Conservation (phyloP, 1,140 invertebrate genomes). For the Drosophila ercepeae region DNA sequence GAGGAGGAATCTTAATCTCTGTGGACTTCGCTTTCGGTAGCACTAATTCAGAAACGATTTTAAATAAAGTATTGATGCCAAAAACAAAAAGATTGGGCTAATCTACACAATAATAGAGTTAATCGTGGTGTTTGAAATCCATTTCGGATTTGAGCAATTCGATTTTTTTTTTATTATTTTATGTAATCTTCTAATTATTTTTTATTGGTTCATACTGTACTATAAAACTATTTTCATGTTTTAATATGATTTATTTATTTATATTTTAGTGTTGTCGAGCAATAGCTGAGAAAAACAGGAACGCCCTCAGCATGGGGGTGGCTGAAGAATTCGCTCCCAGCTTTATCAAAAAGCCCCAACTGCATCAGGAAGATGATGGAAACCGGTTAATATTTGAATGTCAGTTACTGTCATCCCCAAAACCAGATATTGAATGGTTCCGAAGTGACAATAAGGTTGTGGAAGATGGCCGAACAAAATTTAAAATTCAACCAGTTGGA, state of each 20-base stretch:
- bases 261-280: conserved; percentile 44
- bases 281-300: conserved; percentile 57
- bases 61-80: too few relatives aligned
- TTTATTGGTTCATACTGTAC: not conserved
- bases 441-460: conserved; percentile 92
- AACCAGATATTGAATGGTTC: conserved; percentile 96
- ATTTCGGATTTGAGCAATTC: too few relatives aligned
- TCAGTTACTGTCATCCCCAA: conserved; percentile 93
- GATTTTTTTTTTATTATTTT: too few relatives aligned
- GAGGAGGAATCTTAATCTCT: too few relatives aligned
- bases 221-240: not conserved
- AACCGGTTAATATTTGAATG: conserved; percentile 98
- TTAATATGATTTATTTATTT: not conserved
- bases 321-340: conserved; percentile 97
- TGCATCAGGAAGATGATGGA: conserved; percentile 97
- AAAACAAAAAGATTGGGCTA: too few relatives aligned
- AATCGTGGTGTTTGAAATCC: too few relatives aligned
- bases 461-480: conserved; percentile 93
- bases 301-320: conserved; percentile 81
- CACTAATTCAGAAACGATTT: too few relatives aligned
- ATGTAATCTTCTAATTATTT: too few relatives aligned
- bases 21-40: too few relatives aligned
- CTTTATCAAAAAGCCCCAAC: conserved; percentile 98
- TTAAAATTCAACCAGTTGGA: conserved; percentile 93
- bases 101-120: too few relatives aligned